A percentile compares a stretch with the other conserved stretches of the same genome.
Conservation (phyloP, 1,140 invertebrate species). For the Musca domestica region DNA sequence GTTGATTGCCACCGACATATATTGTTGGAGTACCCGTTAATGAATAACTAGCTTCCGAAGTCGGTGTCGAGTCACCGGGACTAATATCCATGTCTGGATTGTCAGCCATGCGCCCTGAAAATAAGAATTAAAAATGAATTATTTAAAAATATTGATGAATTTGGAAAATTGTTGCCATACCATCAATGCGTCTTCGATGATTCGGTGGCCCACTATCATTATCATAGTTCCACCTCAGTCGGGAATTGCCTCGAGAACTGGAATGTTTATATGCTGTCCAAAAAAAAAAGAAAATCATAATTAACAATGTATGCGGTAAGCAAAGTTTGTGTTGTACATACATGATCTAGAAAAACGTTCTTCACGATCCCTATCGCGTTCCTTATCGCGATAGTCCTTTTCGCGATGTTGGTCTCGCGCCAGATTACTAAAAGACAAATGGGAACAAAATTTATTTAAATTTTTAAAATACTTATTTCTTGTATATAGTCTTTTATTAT, state of each 20-base stretch:
- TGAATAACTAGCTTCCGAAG: constrained; percentile 64
- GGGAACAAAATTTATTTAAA: background rate
- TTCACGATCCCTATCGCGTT: constrained; percentile 56
- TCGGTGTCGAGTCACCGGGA: constrained; percentile 77
- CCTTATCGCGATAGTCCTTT: constrained; percentile 55
- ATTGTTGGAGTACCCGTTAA: constrained; percentile 49
- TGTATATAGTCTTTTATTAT: no score
- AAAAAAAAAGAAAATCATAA: background rate
- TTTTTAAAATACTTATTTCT: no score
- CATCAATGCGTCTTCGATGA: constrained; percentile 52
- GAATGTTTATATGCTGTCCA: constrained; percentile 71
- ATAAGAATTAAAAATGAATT: background rate
- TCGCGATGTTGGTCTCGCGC: constrained; percentile 56
- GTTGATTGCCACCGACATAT: constrained; percentile 27
- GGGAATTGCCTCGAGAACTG: constrained; percentile 65
- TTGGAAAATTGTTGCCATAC: constrained; percentile 28
- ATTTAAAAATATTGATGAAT: constrained; percentile 13
- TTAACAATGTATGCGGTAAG: background rate
- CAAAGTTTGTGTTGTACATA: constrained; percentile 24
- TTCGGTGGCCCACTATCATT: constrained; percentile 49
- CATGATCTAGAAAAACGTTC: constrained; percentile 53
- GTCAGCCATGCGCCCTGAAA: constrained; percentile 45
- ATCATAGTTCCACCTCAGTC: constrained; percentile 53
- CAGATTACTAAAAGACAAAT: constrained; percentile 46
- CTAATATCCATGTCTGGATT: constrained; percentile 83